Percentiles rank a stretch among this genome's conserved stretches.
phyloP scores from a whole-genome alignment of 92 coral and sea anemone species.

The Umimayanthus kanabou region DNA sequence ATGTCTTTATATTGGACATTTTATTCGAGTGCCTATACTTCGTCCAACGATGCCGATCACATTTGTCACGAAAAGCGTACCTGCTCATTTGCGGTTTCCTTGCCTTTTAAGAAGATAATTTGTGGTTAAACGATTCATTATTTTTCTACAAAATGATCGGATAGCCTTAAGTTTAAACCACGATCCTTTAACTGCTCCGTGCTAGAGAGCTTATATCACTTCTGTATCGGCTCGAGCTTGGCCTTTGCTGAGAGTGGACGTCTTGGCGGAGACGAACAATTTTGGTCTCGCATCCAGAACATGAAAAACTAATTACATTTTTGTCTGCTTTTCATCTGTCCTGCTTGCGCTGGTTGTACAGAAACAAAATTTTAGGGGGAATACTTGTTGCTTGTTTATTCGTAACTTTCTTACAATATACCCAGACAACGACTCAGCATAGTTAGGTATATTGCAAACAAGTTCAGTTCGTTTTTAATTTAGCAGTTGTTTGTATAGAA shows the following conservation, averaged over 20 bases:
- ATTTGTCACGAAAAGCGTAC: conserved; percentile 46
- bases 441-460: not conserved
- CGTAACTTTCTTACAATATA: not conserved
- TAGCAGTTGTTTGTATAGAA: conserved; percentile 20
- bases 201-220: not conserved
- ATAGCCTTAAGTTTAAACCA: conserved; percentile 46
- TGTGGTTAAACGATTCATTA: conserved; percentile 51
- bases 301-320: conserved; percentile 16
- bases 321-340: conserved; percentile 14
- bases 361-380: not conserved
- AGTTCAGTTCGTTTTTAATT: conserved; percentile 14
- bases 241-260: not conserved
- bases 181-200: conserved; percentile 22
- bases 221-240: conserved; percentile 18
- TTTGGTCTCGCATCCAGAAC: conserved; percentile 3
- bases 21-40: conserved; percentile 28
- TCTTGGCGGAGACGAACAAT: not conserved
- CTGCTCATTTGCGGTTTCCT: conserved; percentile 47
- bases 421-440: not conserved
- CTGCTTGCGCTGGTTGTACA: not conserved
- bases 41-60: conserved; percentile 21
- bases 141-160: conserved; percentile 44
- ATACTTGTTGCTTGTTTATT: not conserved
- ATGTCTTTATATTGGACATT: conserved; percentile 2
- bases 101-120: conserved; percentile 46